Base-by-base conservation (phyloP, 2,888 invertebrate genomes). In the Phragmatobia fuliginosa region DNA sequence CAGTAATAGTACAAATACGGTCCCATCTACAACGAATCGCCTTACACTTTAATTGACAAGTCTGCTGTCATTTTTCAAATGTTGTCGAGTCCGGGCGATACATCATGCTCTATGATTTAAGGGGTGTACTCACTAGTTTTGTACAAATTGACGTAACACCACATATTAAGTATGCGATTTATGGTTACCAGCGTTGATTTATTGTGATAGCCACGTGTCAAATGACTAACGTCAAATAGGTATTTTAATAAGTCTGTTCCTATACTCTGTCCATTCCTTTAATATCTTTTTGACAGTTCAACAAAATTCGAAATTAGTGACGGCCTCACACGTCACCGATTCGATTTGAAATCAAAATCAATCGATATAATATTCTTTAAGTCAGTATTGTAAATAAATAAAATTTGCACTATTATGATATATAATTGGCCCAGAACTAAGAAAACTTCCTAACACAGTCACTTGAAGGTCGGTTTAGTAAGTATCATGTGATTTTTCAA, bases 31-130 rank as follows among this genome's bases (percentile, higher is more conserved):
- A 76, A 72, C 75, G 88, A 84, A 80, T 94, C 90, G 68, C 68
- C 88, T 94, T 91, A 83, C 94, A 79, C 91, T 93, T 91, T 94
- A 94, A 94, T 94, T 94, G 92, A 82, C 82, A 82, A 84, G 84
- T 82, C 79, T 84, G 78, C 83, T 85, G 88, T 85, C 82, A 91
- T 92, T 89, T 91, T 90, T 92, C 90, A 89, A 79, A 76, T 76
- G 81, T 70, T 76, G 78, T 75, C 81, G 68, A 78, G 73, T 76
- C 72, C 73, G 67, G 72, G 73, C 77, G 76, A 85, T 87, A 83
- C 79, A 86, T 87, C 85, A 85, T 70, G 72, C 70, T 18, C 56
- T 78, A 83, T 88, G 89, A 90, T 86, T 79, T 81, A 89, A 70
- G 79, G 84, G 86, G 83, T 84, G 85, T 71, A 77, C 45, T 61